Evolutionary conservation across 1,140 invertebrate species (phyloP), one percentile per base, ranked within the genome.

Genomic region (Caenorhabditis briggsae): DNA sequence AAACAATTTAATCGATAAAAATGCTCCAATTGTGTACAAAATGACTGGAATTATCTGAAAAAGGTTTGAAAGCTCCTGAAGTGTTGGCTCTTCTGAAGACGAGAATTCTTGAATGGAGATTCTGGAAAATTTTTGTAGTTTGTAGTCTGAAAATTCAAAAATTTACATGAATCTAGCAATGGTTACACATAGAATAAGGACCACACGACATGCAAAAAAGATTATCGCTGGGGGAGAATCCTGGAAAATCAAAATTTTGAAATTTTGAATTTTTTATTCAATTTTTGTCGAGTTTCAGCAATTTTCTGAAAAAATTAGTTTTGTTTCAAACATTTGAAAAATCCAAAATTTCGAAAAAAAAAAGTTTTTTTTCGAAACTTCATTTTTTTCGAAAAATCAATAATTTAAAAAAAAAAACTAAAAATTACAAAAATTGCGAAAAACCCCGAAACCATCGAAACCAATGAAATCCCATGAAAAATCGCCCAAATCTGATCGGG

Each of bases 391-490:
- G 3, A 33, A 33, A 33, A 33, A 33, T 33, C 33, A 33, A 33
- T 33, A 33, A 33, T 33, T 33, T 33, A 2, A 1, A 33, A 33
- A n/a, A n/a, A n/a, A 33, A 33, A 33, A 2, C 33, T 33, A 46
- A 70, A 46, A 70, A 9, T 18, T 50, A 78, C 70, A 50, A 46
- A 78, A 78, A 78, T 78, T 7, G 70, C 70, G 20, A 20, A 50
- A 23, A 78, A 23, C 50, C 46, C 70, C 9, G 70, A 78, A 50
- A 78, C 46, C 46, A 53, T 50, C 23, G 70, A 20, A 50, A 78
- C 11, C n/a, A 78, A 46, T 50, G 70, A 78, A 12, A 53, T 11
- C 23, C 70, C 70, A n/a, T 78, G 70, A 50, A 78, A 78, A 50
- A 78, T 78, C 16, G 46, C 70, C 70, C 70, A 78, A 5, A 78